These are phyloP conservation scores for Diploptera punctata DNA, from an alignment of 2,888 invertebrate genomes.

Conservation along the genomic window DNA sequence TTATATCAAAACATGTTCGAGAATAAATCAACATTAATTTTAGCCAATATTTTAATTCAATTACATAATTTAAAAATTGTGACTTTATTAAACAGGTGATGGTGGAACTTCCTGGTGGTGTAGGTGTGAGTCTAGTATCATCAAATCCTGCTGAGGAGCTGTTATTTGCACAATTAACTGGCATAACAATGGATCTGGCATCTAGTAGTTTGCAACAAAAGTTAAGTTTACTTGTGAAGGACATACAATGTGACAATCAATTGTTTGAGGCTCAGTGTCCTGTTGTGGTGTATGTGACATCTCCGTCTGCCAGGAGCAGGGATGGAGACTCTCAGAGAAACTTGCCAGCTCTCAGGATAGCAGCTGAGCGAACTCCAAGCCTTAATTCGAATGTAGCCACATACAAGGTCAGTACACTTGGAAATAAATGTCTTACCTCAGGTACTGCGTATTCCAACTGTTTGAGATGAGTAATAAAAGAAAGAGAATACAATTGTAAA, in stretches of 20 bases:
- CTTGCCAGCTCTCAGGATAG: conserved; percentile 79
- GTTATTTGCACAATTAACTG: conserved; percentile 73
- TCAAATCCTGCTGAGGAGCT: conserved; percentile 80
- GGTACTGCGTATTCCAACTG: no score
- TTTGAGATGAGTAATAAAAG: no score
- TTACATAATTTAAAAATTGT: no score
- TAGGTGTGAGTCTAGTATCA: conserved; percentile 81
- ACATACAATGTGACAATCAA: conserved; percentile 67
- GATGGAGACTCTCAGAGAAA: conserved; percentile 45
- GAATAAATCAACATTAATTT: no score
- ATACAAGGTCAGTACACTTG: no score
- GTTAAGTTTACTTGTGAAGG: conserved; percentile 28
- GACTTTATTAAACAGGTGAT: no score
- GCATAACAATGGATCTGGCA: conserved; percentile 68
- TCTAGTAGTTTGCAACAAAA: conserved; percentile 62
- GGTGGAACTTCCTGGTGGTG: conserved; percentile 34
- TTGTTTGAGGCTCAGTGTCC: conserved; percentile 84
- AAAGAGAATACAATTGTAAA: no score
- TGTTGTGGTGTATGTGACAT: conserved; percentile 79
- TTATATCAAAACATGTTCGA: no score
- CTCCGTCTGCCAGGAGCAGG: conserved; percentile 57
- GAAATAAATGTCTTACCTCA: no score
- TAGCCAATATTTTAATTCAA: no score
- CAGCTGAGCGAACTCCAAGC: conserved; percentile 76
- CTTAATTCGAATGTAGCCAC: conserved; percentile 83